Percentiles rank a stretch among this genome's conserved stretches.
Conservation (phyloP, 2,113 vertebrate genomes). For the Cinclus cinclus region DNA sequence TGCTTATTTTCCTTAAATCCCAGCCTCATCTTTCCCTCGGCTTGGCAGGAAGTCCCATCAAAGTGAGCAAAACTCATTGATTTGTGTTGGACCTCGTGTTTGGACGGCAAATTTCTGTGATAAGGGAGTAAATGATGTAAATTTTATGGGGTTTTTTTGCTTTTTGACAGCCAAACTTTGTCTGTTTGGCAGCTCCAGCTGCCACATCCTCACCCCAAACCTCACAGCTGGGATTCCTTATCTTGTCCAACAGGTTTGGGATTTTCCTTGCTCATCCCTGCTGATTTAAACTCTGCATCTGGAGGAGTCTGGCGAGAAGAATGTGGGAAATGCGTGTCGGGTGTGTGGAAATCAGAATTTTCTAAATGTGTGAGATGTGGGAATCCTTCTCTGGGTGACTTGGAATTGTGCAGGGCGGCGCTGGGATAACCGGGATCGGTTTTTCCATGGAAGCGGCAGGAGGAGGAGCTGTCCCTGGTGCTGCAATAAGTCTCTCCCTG, state of each 20-base stretch:
- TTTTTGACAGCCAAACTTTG: fast-evolving
- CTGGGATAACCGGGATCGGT: neutral
- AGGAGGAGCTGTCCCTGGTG: neutral
- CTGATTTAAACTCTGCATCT: too few relatives aligned
- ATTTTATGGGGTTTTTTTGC: too few relatives aligned
- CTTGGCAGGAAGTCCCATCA: neutral
- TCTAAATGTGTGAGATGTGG: neutral
- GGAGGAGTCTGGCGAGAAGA: too few relatives aligned
- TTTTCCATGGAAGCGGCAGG: neutral
- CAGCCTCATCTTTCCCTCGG: fast-evolving
- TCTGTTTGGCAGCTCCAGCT: neutral
- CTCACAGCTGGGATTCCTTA: neutral
- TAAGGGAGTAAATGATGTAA: fast-evolving
- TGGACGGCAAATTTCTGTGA: neutral
- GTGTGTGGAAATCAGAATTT: neutral
- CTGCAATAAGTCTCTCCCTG: neutral
- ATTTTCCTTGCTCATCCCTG: too few relatives aligned
- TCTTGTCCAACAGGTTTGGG: neutral
- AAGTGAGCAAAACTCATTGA: neutral
- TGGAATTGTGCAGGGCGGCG: neutral
- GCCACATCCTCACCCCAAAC: fast-evolving
- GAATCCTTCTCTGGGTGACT: neutral
- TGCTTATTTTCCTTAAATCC: neutral
- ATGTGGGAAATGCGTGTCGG: fast-evolving
- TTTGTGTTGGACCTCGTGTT: fast-evolving